phyloP scores from a whole-genome alignment of 2,113 vertebrate genomes.

The Crotalus viridis region DNA sequence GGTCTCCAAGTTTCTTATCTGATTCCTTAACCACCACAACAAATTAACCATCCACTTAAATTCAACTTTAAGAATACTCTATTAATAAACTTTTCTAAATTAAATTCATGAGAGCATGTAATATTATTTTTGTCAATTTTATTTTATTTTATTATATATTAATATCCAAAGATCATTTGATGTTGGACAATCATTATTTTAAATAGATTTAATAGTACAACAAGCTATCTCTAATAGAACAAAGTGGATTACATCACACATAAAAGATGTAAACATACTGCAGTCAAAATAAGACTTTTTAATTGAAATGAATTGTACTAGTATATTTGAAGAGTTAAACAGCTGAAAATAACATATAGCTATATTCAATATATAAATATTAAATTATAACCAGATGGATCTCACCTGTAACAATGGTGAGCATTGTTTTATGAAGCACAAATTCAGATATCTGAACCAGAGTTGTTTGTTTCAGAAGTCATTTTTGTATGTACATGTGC shows the following conservation, averaged over 20 bases:
- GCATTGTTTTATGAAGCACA: not conserved
- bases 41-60: not conserved
- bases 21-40: not conserved
- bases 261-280: not conserved
- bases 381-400: conserved; percentile 6
- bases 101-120: not conserved
- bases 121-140: not conserved
- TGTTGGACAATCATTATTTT: not conserved
- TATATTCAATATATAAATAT: not conserved
- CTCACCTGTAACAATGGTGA: not conserved
- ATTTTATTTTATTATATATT: not conserved
- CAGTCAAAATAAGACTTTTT: not conserved
- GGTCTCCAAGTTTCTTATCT: not conserved
- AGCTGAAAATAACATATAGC: not conserved
- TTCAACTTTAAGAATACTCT: not conserved
- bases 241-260: not conserved
- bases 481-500: not conserved
- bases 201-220: not conserved
- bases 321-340: not conserved
- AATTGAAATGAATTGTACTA: not conserved
- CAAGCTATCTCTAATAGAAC: not conserved
- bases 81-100: not conserved
- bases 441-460: not conserved
- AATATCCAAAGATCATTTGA: not conserved
- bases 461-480: not conserved